Evolutionary conservation across 2,113 vertebrate genomes (phyloP), one percentile per base, ranked within the genome.

Genomic region (Neolamprologus variostigma): DNA sequence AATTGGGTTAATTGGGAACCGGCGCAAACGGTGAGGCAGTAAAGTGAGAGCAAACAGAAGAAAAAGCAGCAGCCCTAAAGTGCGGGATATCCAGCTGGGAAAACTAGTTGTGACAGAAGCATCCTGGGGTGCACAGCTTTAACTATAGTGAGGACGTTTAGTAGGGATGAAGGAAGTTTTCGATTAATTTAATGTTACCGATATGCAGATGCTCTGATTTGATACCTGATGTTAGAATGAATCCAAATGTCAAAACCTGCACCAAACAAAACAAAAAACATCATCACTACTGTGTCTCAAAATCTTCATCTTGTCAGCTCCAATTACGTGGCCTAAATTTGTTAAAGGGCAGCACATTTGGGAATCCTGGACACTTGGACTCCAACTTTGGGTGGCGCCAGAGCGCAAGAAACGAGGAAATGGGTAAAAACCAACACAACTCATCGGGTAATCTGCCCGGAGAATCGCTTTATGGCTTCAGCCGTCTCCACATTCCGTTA

Each of bases 311-410:
- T 31, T 8, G 31, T 66, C 26, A 11, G n/a, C 33, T 80, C 6
- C n/a, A 33, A 23, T 7, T 40, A 3, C 53, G 17, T 23, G 33
- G 33, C 23, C 42, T 37, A 81, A 54, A 87, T 81, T 42, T 86
- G 33, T 63, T 80, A 71, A 51, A 17, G 54, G 31, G 9, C 9
- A 73, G 86, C 5, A 78, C 23, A 23, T 57, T n/a, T 83, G 87
- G 82, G 79, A 31, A 82, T 76, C 61, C 40, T n/a, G 81, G 55
- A 16, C 17, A 33, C 79, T 28, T 51, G 81, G 66, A 80, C 78
- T 21, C 26, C 45, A 91, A 86, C 95, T 92, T 92, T 89, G 91
- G 96, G 94, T 95, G 95, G 94, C 95, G 95, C 96, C 95, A 95
- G 87, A 95, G 94, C 63, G 91, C 94, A 94, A 93, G 86, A 79